These are phyloP conservation scores for Chroicocephalus ridibundus DNA, from an alignment of 2,113 vertebrate genomes.

Conservation along the genomic window DNA sequence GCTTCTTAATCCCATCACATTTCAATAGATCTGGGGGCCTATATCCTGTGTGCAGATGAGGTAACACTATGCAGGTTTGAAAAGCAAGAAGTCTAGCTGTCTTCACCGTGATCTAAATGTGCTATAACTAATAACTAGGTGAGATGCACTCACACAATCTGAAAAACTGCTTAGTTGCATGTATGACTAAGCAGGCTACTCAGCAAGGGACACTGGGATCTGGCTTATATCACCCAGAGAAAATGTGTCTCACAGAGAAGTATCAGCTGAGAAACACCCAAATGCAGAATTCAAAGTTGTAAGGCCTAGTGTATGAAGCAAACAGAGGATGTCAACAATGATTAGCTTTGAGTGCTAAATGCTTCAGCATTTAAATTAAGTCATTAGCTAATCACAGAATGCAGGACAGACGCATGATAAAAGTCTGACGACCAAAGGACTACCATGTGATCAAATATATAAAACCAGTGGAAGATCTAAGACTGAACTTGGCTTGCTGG, in stretches of 20 bases:
- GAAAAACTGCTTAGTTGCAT: slow-evolving; percentile 5
- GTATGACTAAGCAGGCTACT: slow-evolving; percentile 4
- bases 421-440: background rate
- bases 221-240: background rate
- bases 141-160: background rate
- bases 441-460: no score
- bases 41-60: background rate
- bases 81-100: background rate
- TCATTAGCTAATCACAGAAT: background rate
- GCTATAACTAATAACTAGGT: background rate
- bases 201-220: background rate
- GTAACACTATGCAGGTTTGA: background rate
- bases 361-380: background rate
- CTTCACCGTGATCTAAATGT: background rate
- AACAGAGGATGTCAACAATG: background rate
- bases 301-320: background rate
- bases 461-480: background rate
- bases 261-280: background rate
- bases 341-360: background rate
- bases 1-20: slow-evolving; percentile 16
- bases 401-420: background rate
- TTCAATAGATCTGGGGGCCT: background rate
- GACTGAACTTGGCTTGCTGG: background rate
- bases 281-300: background rate
- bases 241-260: background rate